Percentiles rank a stretch among this genome's conserved stretches.
Evolutionary conservation across 2,797 vertebrate species (phyloP).

Genomic region (Meda fulgida): DNA sequence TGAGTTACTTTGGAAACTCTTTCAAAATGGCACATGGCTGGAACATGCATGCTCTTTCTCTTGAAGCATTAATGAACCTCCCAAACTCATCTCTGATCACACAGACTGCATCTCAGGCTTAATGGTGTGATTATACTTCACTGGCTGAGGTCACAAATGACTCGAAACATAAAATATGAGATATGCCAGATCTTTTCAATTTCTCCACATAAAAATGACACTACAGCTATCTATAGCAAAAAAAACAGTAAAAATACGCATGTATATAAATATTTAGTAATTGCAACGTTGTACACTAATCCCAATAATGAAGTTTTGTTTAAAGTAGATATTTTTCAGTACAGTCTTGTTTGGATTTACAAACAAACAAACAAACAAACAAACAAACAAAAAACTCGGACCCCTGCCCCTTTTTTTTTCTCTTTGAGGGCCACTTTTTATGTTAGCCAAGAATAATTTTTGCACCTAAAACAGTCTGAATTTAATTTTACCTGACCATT

Average conservation of each 20-base stretch:
- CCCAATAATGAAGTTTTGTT: background rate
- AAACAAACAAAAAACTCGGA: too few species aligned
- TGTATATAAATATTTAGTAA: background rate
- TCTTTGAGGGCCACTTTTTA: background rate
- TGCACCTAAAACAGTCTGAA: background rate
- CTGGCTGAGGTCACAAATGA: background rate
- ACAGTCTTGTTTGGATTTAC: background rate
- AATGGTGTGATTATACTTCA: conserved; percentile 5
- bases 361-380: too few species aligned
- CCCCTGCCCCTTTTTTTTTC: background rate
- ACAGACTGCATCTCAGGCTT: background rate
- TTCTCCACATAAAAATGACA: background rate
- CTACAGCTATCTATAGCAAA: background rate
- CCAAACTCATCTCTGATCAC: conserved; percentile 27
- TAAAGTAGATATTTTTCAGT: background rate
- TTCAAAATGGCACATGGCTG: conserved; percentile 40
- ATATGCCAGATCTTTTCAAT: background rate
- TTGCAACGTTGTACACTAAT: background rate
- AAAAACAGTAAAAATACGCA: background rate
- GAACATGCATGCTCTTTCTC: conserved; percentile 5
- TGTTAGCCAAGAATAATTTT: conserved; percentile 5
- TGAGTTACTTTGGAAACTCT: conserved; percentile 45
- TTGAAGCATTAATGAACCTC: conserved; percentile 41
- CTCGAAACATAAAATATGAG: background rate
- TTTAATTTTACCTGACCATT: background rate